Conservation (phyloP, 2,888 invertebrate species). For the Epiblema foenella region DNA sequence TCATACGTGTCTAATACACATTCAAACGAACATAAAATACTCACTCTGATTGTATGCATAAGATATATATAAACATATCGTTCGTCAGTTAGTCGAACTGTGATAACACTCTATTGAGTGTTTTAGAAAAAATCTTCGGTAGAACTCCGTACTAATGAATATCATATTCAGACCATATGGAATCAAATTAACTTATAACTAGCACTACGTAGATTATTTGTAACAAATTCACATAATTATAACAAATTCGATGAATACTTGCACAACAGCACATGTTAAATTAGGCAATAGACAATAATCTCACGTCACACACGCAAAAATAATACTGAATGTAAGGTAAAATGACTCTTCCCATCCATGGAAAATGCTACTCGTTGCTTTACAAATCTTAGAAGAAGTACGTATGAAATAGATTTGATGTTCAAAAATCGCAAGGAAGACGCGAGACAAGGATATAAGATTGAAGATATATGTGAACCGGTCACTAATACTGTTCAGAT, state of each 20-base stretch:
- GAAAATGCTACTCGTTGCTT: slow-evolving; percentile 11
- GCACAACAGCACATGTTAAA: background rate
- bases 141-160: slow-evolving; percentile 22
- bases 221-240: slow-evolving; percentile 6
- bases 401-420: slow-evolving; percentile 33
- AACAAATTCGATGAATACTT: slow-evolving; percentile 31
- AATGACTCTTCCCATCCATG: slow-evolving; percentile 11
- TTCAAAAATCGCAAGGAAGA: slow-evolving; percentile 29
- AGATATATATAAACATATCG: too few species aligned
- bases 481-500: too few species aligned
- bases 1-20: background rate
- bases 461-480: too few species aligned
- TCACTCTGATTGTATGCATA: slow-evolving; percentile 23
- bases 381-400: slow-evolving; percentile 21
- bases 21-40: slow-evolving; percentile 15
- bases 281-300: slow-evolving; percentile 7
- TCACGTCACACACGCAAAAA: slow-evolving; percentile 10
- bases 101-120: slow-evolving; percentile 24
- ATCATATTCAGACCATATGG: slow-evolving; percentile 11
- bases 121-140: slow-evolving; percentile 38
- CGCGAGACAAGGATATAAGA: slow-evolving; percentile 4
- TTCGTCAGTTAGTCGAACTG: slow-evolving; percentile 1
- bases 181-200: slow-evolving; percentile 7
- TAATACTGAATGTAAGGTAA: slow-evolving; percentile 35
- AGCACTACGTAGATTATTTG: slow-evolving; percentile 15